phyloP scores from a whole-genome alignment of 1,140 invertebrate genomes.

The Drosophila nigrodunni region DNA sequence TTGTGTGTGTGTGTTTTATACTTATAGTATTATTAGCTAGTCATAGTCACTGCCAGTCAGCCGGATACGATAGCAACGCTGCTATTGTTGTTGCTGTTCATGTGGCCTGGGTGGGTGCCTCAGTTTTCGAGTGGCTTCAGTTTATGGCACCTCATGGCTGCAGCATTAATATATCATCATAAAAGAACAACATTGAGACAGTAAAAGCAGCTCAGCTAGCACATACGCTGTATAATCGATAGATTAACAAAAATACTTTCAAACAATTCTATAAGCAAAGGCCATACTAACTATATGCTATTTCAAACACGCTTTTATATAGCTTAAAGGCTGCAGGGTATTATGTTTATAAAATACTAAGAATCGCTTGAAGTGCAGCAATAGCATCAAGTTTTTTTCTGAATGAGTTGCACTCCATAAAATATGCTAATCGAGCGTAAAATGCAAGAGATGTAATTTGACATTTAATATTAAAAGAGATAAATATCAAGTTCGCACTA shows the following conservation, averaged over 20 bases:
- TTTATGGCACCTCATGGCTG: constrained; percentile 70
- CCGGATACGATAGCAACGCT: constrained; percentile 47
- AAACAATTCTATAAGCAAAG: no score
- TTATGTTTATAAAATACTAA: constrained; percentile 43
- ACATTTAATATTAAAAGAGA: constrained; percentile 29
- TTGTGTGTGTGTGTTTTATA: neutral
- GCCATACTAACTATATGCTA: no score
- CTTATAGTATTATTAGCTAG: constrained; percentile 33
- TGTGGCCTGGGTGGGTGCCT: constrained; percentile 23
- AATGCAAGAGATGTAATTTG: constrained; percentile 39
- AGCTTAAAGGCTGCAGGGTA: constrained; percentile 16
- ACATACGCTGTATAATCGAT: constrained; percentile 7
- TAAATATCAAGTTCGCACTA: constrained; percentile 9
- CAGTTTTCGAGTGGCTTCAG: constrained; percentile 63
- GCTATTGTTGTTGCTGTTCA: constrained; percentile 34
- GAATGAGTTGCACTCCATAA: constrained; percentile 52
- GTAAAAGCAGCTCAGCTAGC: neutral
- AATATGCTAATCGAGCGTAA: constrained; percentile 61
- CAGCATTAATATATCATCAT: constrained; percentile 78
- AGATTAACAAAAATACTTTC: neutral
- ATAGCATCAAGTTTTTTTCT: constrained; percentile 16
- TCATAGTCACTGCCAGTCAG: constrained; percentile 25
- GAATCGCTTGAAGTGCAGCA: constrained; percentile 26
- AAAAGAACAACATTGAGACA: constrained; percentile 41
- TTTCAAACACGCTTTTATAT: no score